phyloP scores from a whole-genome alignment of 2,797 vertebrate genomes.

The Cryptoprocta ferox region DNA sequence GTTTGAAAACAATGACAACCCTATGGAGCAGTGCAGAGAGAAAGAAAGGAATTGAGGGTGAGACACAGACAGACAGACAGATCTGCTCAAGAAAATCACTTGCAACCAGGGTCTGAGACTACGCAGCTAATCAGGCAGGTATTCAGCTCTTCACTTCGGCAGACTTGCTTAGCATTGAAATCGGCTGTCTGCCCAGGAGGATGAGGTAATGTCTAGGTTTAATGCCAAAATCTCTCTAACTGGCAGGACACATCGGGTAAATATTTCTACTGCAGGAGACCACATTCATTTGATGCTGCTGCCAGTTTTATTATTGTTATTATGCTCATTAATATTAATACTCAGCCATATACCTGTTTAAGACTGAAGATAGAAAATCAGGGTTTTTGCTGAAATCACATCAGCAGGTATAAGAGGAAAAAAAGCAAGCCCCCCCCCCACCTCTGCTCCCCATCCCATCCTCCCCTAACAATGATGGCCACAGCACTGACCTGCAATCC shows the following conservation, averaged over 20 bases:
- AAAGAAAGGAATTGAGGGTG: conserved; percentile 35
- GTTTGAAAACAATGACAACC: conserved; percentile 81
- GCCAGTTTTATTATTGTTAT: conserved; percentile 85
- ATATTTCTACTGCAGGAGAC: conserved; percentile 88
- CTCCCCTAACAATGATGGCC: rapidly evolving
- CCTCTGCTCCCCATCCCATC: background rate
- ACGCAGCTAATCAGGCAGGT: conserved; percentile 94
- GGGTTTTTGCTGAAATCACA: background rate
- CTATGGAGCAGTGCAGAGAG: conserved; percentile 72
- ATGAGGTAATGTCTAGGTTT: conserved; percentile 99
- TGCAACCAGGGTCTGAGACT: conserved; percentile 84
- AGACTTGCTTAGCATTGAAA: conserved; percentile 97
- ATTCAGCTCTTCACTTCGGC: conserved; percentile 94
- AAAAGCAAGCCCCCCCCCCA: background rate
- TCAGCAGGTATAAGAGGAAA: conserved; percentile 15
- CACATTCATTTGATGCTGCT: conserved; percentile 85
- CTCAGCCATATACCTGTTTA: conserved; percentile 81
- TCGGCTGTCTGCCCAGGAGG: conserved; percentile 97
- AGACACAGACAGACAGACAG: conserved; percentile 65
- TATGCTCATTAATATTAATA: conserved; percentile 84
- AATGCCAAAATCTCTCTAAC: conserved; percentile 96
- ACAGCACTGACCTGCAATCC: background rate
- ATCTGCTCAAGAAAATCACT: conserved; percentile 84
- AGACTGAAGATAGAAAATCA: conserved; percentile 13
- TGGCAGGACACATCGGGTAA: conserved; percentile 91